Evolutionary conservation across 2,797 vertebrate species (phyloP).

Genomic region (Adrianichthys oophorus): DNA sequence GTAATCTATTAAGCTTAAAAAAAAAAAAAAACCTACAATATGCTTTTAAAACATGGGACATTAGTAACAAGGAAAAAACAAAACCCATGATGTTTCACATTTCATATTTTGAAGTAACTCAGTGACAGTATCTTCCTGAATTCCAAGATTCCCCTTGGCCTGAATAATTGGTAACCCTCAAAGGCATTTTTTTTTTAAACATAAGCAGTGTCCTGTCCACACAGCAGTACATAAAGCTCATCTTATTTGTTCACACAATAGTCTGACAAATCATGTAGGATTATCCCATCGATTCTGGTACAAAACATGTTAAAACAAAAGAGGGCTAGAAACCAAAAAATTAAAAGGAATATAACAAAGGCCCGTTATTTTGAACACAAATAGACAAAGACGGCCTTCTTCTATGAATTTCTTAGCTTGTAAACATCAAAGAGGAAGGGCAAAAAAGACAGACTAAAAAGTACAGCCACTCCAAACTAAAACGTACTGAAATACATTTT

Average conservation of each 20-base stretch:
- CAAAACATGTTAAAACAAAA: conserved; percentile 8
- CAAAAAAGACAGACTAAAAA: conserved; percentile 18
- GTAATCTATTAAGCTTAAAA: conserved; percentile 60
- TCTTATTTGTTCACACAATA: conserved; percentile 11
- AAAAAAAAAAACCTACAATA: conserved; percentile 73
- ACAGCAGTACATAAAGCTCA: conserved; percentile 20
- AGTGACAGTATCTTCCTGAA: conserved; percentile 24
- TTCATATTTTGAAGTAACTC: conserved; percentile 37
- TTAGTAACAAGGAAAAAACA: conserved; percentile 40
- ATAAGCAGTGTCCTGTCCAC: conserved; percentile 1
- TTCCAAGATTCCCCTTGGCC: background rate
- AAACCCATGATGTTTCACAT: conserved; percentile 19
- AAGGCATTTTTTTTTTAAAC: background rate
- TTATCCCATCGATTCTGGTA: background rate
- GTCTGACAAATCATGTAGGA: background rate
- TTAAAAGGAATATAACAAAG: background rate
- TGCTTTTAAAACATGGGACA: conserved; percentile 31
- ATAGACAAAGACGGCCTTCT: background rate
- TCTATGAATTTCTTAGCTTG: background rate
- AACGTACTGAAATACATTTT: conserved; percentile 33
- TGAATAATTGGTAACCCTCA: conserved; percentile 3
- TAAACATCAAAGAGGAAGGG: background rate
- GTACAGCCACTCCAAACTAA: conserved; percentile 50
- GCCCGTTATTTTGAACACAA: background rate
- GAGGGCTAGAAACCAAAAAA: background rate